Base-by-base conservation (phyloP, 1,140 invertebrate genomes). In the Orussus abietinus region DNA sequence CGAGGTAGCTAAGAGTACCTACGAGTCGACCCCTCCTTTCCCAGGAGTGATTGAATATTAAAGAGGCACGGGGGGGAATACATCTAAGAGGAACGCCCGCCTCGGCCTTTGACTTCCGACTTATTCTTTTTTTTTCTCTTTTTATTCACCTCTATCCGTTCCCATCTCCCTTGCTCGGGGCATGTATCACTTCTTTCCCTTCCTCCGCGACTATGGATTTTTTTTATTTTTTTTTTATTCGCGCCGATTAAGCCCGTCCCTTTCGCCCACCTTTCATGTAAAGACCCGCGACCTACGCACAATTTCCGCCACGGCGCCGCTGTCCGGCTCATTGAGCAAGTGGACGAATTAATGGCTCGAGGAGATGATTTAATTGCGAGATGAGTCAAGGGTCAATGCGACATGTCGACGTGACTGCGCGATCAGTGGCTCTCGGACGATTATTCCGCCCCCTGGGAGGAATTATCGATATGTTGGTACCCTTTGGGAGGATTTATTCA, bases 301-400 rank as follows among this genome's bases (percentile, higher is more conserved):
- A 59, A 66, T 69, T 62, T 53, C 26, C 33, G 18, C 9, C 34
- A 38, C 38, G 50, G 56, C 56, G 52, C 21, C 31, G 5, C 10
- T 17, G 6, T 18, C 15, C 31, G 28, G 49, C 46, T 51, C 46
- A 44, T 43, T 36, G 45, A 55, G 37, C 31, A 43, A 54, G 45
- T 51, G 53, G 49, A 50, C 34, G 51, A 42, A 35, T 50, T 55
- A 51, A 59, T 49, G 45, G 42, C 34, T 34, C 22, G 30, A 46
- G 34, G 33, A 49, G 55, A 65, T 64, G 56, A 63, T 64, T 69
- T 57, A 66, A 66, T 66, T 65, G 57, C 18, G 9, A n/a, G 12
- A 35, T 15, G 25, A 13, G 38, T 42, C 49, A 43, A 33, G 48
- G 52, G 57, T 48, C 57, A 62, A 49, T 55, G 18, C n/a, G n/a